A percentile compares a stretch with the other conserved stretches of the same genome.
Evolutionary conservation across 2,888 invertebrate species (phyloP).

Genomic region (Chymomyza amoena): DNA sequence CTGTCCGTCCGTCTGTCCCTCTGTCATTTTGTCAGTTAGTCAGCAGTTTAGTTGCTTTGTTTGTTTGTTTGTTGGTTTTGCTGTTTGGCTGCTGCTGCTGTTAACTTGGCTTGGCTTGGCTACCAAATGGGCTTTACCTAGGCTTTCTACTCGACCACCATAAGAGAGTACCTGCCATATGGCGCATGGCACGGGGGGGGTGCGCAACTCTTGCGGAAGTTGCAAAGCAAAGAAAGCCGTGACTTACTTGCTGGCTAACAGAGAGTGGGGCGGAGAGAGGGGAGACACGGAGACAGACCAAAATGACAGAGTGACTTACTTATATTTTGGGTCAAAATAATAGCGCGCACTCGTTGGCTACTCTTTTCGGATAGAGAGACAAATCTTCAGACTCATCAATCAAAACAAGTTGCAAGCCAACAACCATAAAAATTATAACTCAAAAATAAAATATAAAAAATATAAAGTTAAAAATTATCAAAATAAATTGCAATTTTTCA

Average conservation of each 20-base stretch:
- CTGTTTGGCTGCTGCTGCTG: neutral
- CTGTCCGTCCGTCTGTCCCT: neutral
- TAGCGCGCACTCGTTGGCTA: neutral
- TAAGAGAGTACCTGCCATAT: neutral
- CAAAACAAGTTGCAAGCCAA: neutral
- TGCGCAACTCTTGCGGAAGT: neutral
- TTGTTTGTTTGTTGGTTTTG: neutral
- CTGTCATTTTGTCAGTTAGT: neutral
- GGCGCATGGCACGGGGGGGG: no score
- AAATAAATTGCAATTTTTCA: slow-evolving; percentile 1
- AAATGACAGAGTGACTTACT: neutral
- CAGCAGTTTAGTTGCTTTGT: neutral
- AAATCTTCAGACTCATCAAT: neutral
- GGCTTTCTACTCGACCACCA: neutral
- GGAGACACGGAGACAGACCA: no score
- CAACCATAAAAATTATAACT: neutral
- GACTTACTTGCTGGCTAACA: neutral
- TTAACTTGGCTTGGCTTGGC: no score
- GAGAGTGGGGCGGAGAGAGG: neutral
- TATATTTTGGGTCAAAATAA: neutral
- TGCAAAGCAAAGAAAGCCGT: neutral
- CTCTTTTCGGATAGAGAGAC: neutral
- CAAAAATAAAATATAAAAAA: neutral
- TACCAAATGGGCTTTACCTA: neutral
- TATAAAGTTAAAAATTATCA: neutral